These are phyloP conservation scores for Aquatica leii DNA, from an alignment of 2,888 invertebrate genomes.

Conservation along the genomic window DNA sequence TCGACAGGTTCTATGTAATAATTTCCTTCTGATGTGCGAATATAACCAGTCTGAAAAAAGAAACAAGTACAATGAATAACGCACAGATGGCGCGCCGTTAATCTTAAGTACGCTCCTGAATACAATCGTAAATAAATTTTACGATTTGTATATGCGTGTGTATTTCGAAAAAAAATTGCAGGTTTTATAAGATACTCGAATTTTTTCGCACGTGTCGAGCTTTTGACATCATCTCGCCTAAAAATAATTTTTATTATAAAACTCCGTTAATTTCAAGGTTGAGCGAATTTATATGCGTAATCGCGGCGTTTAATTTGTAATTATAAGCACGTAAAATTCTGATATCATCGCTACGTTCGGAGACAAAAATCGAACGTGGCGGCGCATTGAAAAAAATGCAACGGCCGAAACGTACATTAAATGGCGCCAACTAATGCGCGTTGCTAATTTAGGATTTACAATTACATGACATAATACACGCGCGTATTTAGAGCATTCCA, in stretches of 20 bases:
- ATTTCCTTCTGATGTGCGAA: conserved; percentile 70
- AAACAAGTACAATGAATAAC: background rate
- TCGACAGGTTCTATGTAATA: conserved; percentile 74
- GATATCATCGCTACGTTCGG: no score
- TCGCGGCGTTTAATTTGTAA: conserved; percentile 19
- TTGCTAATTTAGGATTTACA: no score
- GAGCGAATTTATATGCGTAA: conserved; percentile 20
- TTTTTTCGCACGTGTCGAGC: background rate
- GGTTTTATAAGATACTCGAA: no score
- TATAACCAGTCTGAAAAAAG: conserved; percentile 71
- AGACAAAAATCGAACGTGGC: no score
- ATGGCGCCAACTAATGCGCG: no score
- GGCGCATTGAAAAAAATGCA: no score
- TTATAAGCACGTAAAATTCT: conserved; percentile 24
- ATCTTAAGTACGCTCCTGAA: no score
- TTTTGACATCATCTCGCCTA: conserved; percentile 11
- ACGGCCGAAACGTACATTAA: no score
- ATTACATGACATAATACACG: no score
- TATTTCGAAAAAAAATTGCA: no score
- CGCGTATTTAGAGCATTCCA: no score
- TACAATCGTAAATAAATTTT: background rate
- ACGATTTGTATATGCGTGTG: background rate
- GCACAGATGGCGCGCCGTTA: background rate
- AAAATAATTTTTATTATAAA: conserved; percentile 33
- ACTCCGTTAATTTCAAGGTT: conserved; percentile 30